Conservation (phyloP, 2,888 invertebrate species). For the Deroplatys truncata region DNA sequence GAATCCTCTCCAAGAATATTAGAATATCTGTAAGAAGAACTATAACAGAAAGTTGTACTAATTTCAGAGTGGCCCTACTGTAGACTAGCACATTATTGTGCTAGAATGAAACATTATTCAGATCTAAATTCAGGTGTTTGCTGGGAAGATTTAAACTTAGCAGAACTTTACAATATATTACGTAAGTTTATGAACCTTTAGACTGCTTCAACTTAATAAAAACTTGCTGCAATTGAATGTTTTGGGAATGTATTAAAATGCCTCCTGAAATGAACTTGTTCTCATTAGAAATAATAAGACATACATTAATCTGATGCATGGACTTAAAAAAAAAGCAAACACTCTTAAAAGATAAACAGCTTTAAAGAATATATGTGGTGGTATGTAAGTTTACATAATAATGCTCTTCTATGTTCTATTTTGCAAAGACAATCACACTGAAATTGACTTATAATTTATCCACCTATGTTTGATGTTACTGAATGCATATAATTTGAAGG, state of each 20-base stretch:
- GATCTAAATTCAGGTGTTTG: background rate
- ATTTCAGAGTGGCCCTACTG: background rate
- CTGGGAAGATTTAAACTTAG: background rate
- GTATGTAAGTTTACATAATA: background rate
- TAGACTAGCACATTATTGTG: background rate
- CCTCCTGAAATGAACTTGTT: background rate
- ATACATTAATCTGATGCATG: background rate
- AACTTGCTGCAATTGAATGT: background rate
- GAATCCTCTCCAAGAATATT: too few relatives aligned
- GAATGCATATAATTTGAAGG: background rate
- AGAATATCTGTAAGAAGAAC: too few relatives aligned
- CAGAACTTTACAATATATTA: background rate
- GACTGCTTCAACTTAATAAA: too few relatives aligned
- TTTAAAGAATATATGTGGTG: background rate
- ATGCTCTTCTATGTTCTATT: background rate
- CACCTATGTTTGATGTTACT: background rate
- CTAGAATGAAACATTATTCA: background rate
- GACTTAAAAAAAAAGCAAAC: background rate
- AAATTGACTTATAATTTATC: background rate
- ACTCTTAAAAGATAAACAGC: background rate
- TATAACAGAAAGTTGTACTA: background rate
- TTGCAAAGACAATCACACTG: background rate
- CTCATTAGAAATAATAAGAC: background rate
- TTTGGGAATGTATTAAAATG: background rate
- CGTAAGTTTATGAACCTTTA: too few relatives aligned